A percentile compares a stretch with the other conserved stretches of the same genome.
phyloP scores from a whole-genome alignment of 2,797 vertebrate species.

The Melanitta fusca region DNA sequence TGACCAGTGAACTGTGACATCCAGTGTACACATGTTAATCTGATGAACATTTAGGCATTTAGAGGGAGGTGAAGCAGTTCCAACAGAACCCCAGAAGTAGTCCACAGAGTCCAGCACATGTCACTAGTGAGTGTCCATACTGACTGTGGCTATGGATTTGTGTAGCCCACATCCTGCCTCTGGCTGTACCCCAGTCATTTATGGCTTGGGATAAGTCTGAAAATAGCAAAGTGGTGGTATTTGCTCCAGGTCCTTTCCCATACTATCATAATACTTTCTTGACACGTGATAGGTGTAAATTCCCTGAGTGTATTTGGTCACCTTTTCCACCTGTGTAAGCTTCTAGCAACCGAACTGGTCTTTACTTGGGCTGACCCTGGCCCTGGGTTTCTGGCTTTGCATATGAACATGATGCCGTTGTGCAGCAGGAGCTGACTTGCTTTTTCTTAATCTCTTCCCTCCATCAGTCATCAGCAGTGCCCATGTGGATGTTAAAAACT shows the following conservation, averaged over 20 bases:
- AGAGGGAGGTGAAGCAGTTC: neutral
- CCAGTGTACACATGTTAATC: neutral
- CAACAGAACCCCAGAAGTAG: neutral
- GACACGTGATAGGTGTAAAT: conserved; percentile 38
- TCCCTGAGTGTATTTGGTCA: neutral
- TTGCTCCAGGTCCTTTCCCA: conserved; percentile 42
- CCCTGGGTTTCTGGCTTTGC: neutral
- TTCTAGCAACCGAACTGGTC: neutral
- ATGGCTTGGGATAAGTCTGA: conserved; percentile 31
- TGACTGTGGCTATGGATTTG: neutral
- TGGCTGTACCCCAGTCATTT: neutral
- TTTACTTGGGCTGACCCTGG: neutral
- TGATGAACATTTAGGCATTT: neutral
- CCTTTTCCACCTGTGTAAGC: neutral
- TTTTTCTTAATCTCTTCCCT: neutral
- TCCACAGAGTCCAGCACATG: neutral
- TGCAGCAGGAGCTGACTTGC: neutral
- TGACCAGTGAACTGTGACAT: neutral
- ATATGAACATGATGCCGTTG: rapidly evolving
- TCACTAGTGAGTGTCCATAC: neutral
- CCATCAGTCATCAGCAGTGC: neutral
- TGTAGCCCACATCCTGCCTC: neutral
- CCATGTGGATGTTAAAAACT: neutral
- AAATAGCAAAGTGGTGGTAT: neutral
- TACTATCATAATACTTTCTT: neutral